phyloP scores from a whole-genome alignment of 2,888 invertebrate species.

The Drosophila dives region DNA sequence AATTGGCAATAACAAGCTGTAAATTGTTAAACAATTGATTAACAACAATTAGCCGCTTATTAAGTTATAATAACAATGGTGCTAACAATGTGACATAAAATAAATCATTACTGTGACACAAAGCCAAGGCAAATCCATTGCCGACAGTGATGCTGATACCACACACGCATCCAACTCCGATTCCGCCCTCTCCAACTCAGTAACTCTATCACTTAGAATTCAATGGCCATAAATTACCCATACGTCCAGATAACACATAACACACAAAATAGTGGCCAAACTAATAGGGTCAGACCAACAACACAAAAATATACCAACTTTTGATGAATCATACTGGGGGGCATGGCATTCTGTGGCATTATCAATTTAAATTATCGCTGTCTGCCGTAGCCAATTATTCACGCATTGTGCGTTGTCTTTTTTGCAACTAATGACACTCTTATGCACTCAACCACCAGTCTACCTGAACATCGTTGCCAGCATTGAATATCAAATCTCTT shows the following conservation, averaged over 20 bases:
- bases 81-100: constrained; percentile 56
- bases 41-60: constrained; percentile 83
- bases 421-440: constrained; percentile 54
- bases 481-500: constrained; percentile 30
- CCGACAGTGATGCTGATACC: constrained; percentile 14
- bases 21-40: constrained; percentile 84
- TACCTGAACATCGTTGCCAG: constrained; percentile 3
- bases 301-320: constrained; percentile 31
- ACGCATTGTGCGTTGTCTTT: constrained; percentile 65
- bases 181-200: constrained; percentile 5
- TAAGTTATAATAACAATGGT: constrained; percentile 76
- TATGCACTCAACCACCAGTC: constrained; percentile 26
- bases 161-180: neutral
- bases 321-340: constrained; percentile 38
- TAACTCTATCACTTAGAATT: constrained; percentile 63
- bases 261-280: neutral
- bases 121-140: constrained; percentile 33
- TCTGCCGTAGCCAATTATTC: constrained; percentile 72
- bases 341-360: constrained; percentile 47
- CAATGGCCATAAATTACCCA: constrained; percentile 67
- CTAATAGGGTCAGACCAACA: constrained; percentile 29
- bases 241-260: constrained; percentile 6
- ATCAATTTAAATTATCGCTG: constrained; percentile 70
- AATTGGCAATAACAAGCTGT: constrained; percentile 62
- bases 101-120: constrained; percentile 57